Evolutionary conservation across 2,113 vertebrate genomes (phyloP).

Genomic region (Xyrauchen texanus): DNA sequence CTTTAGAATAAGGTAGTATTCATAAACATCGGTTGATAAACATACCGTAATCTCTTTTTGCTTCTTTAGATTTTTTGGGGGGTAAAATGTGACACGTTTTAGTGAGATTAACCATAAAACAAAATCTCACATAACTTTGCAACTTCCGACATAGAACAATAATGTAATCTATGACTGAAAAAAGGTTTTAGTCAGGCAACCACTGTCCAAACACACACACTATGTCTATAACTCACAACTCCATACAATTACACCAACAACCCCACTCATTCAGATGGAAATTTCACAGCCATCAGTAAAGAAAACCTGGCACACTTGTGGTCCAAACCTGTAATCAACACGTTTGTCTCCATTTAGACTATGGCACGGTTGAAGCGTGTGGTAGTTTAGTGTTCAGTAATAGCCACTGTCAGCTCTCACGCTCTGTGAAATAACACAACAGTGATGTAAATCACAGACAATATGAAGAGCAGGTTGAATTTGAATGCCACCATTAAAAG

Average conservation of each 20-base stretch:
- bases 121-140: too few species aligned
- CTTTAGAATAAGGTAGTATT: too few species aligned
- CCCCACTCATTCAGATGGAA: background rate
- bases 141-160: too few species aligned
- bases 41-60: too few species aligned
- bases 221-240: background rate
- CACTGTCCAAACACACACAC: background rate
- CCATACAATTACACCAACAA: constrained; percentile 9
- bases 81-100: too few species aligned
- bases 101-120: too few species aligned
- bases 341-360: background rate
- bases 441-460: constrained; percentile 17
- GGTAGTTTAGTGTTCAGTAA: constrained; percentile 22
- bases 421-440: background rate
- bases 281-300: constrained; percentile 1
- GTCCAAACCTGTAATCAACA: constrained; percentile 40
- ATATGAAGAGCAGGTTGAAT: constrained; percentile 2
- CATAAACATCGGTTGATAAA: too few species aligned
- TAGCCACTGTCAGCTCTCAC: background rate
- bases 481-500: background rate
- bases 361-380: background rate
- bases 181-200: background rate
- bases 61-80: too few species aligned
- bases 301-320: background rate
- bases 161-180: too few species aligned